A percentile compares a stretch with the other conserved stretches of the same genome.
phyloP scores from a whole-genome alignment of 2,888 invertebrate genomes.

The Polia nebulosa region DNA sequence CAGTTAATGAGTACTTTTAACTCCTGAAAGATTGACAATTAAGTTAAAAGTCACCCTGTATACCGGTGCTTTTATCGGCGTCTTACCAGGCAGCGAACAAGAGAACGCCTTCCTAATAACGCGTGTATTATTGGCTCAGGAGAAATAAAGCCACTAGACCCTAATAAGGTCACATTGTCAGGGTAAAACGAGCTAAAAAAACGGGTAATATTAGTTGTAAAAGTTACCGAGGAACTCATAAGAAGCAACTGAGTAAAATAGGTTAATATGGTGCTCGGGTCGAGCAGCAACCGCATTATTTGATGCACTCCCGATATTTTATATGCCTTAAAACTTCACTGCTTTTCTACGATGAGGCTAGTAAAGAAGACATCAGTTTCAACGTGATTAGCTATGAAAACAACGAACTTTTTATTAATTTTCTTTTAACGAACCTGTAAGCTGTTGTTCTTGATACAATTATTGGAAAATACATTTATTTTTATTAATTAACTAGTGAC shows the following conservation, averaged over 20 bases:
- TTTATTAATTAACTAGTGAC: no score
- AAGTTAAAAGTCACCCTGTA: no score
- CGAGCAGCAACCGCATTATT: constrained; percentile 49
- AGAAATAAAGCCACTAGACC: constrained; percentile 16
- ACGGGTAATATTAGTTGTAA: constrained; percentile 17
- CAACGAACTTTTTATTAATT: background rate
- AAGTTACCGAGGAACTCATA: constrained; percentile 34
- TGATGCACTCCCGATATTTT: constrained; percentile 51
- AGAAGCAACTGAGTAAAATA: constrained; percentile 46
- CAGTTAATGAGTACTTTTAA: no score
- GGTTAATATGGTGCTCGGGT: constrained; percentile 39
- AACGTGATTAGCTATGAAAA: constrained; percentile 26
- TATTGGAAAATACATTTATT: no score
- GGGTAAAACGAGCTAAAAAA: constrained; percentile 26
- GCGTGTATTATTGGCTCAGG: constrained; percentile 23
- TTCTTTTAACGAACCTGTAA: background rate
- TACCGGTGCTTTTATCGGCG: background rate
- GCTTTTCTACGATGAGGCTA: constrained; percentile 11
- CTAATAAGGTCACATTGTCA: constrained; percentile 14
- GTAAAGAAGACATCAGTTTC: constrained; percentile 18
- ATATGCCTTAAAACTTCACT: constrained; percentile 36
- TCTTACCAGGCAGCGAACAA: background rate
- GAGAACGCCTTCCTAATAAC: background rate
- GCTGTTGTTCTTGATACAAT: background rate
- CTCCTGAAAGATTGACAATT: no score